A percentile compares a stretch with the other conserved stretches of the same genome.
Conservation (phyloP, 2,888 invertebrate species). For the Catonia carolina region DNA sequence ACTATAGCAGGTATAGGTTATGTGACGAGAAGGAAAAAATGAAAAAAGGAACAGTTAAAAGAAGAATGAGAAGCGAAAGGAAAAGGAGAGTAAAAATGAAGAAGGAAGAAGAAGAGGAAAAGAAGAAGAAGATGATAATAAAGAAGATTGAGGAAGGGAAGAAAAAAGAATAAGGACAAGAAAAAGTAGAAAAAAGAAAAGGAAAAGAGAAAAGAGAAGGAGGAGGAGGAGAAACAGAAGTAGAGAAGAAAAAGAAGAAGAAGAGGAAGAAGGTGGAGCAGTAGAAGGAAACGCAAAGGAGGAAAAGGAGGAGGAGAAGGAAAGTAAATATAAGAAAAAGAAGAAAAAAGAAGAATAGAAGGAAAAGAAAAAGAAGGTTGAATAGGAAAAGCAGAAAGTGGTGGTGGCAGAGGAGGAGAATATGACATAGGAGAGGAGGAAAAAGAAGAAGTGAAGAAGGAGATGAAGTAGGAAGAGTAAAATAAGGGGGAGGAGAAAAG, state of each 20-base stretch:
- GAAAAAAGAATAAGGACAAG: background rate
- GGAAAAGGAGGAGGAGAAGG: background rate
- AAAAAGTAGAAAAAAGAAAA: background rate
- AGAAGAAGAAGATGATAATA: background rate
- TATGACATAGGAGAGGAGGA: background rate
- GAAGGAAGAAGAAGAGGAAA: background rate
- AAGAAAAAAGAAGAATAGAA: background rate
- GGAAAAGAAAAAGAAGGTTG: background rate
- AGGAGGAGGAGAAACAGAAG: background rate
- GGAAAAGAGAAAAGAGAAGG: background rate
- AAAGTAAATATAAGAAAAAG: too few relatives aligned
- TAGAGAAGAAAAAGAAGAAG: background rate
- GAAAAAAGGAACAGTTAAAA: background rate
- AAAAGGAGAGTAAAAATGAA: background rate
- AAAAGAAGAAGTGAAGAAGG: background rate
- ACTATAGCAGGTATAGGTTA: too few relatives aligned
- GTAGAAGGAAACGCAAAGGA: background rate
- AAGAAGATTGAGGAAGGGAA: background rate
- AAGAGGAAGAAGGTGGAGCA: background rate
- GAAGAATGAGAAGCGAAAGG: background rate
- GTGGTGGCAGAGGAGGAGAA: background rate
- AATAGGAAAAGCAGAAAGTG: background rate
- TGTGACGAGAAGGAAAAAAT: background rate
- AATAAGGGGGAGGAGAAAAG: background rate
- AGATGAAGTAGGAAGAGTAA: background rate